Percentiles rank a stretch among this genome's conserved stretches.
phyloP scores from a whole-genome alignment of 2,797 vertebrate species.

The Glyptemys insculpta region DNA sequence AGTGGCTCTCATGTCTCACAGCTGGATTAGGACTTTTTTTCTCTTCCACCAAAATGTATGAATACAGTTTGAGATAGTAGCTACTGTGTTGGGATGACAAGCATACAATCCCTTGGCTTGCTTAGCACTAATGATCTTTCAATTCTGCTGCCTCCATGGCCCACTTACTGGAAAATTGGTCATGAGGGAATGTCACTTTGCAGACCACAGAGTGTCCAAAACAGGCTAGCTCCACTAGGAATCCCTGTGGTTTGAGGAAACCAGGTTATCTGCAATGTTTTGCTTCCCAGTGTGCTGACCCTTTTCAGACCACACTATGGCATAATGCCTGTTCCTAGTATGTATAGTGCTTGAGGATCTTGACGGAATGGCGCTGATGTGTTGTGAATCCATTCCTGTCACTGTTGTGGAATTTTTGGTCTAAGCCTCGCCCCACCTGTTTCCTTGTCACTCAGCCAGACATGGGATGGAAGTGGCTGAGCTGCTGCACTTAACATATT shows the following conservation, averaged over 20 bases:
- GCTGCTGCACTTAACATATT: neutral
- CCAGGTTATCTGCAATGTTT: neutral
- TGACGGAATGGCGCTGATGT: neutral
- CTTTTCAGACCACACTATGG: neutral
- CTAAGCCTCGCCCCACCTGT: neutral
- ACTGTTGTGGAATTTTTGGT: neutral
- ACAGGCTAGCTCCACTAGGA: neutral
- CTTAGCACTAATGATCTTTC: slow-evolving; percentile 59
- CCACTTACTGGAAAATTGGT: neutral
- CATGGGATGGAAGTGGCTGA: slow-evolving; percentile 4
- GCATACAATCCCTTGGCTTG: slow-evolving; percentile 28
- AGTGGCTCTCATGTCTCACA: neutral
- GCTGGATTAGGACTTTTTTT: neutral
- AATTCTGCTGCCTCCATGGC: slow-evolving; percentile 34
- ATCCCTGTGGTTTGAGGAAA: neutral
- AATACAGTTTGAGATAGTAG: slow-evolving; percentile 36
- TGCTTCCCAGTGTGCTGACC: neutral
- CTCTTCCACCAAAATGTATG: rapidly evolving
- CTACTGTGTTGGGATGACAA: neutral
- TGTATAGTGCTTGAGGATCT: neutral
- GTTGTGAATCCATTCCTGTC: neutral
- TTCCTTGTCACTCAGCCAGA: neutral
- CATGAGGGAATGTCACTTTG: neutral
- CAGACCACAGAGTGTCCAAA: neutral
- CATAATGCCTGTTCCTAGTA: neutral